phyloP scores from a whole-genome alignment of 2,888 invertebrate genomes.

The Plagodis dolabraria region DNA sequence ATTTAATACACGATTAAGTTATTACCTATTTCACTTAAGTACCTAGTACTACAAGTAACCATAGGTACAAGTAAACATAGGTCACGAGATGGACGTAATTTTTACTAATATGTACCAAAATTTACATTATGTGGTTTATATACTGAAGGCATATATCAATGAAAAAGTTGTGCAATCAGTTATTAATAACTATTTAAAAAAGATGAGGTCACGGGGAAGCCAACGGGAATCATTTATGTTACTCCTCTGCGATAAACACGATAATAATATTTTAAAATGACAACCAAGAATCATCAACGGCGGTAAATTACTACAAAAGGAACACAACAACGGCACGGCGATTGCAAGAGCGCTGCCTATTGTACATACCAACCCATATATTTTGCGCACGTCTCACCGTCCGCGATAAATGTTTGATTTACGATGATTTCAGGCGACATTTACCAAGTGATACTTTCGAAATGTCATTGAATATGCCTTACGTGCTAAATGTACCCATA shows the following conservation, averaged over 20 bases:
- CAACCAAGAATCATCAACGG: constrained; percentile 7
- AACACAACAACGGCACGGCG: constrained; percentile 1
- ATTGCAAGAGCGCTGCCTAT: constrained; percentile 8
- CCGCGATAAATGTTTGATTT: constrained; percentile 53
- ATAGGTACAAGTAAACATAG: too few species aligned
- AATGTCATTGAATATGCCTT: constrained; percentile 39
- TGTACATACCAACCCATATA: constrained; percentile 16
- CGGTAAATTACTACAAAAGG: constrained; percentile 18
- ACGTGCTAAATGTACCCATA: constrained; percentile 37
- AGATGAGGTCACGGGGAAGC: neutral
- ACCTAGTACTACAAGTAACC: too few species aligned
- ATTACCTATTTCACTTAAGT: too few species aligned
- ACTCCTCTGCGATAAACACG: neutral
- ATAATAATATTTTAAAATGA: neutral
- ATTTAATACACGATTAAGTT: too few species aligned
- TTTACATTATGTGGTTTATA: too few species aligned
- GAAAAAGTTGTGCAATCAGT: too few species aligned
- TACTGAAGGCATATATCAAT: too few species aligned
- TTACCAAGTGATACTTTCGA: constrained; percentile 38
- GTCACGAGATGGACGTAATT: too few species aligned
- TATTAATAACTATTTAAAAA: too few species aligned
- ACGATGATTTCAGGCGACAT: constrained; percentile 50
- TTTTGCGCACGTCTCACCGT: constrained; percentile 30
- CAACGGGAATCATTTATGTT: constrained; percentile 1
- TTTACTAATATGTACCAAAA: too few species aligned